A percentile compares a stretch with the other conserved stretches of the same genome.
phyloP scores from a whole-genome alignment of 2,797 vertebrate genomes.

The Rhinophrynus dorsalis region DNA sequence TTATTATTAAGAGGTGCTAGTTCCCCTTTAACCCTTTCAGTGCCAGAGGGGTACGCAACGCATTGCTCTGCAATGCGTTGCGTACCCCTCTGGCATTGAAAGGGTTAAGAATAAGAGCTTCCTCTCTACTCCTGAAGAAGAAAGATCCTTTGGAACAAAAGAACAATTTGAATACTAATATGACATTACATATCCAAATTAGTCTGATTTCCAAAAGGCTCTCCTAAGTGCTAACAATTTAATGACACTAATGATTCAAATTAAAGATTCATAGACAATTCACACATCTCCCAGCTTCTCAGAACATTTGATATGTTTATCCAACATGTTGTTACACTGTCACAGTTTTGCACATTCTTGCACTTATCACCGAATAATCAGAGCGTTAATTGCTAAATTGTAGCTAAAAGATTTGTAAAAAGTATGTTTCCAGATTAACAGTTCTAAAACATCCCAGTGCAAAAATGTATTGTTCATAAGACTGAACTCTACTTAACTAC shows the following conservation, averaged over 20 bases:
- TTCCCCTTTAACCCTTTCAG: too few relatives aligned
- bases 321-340: slow-evolving; percentile 25
- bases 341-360: slow-evolving; percentile 7
- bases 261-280: slow-evolving; percentile 5
- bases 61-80: too few relatives aligned
- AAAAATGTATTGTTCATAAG: neutral
- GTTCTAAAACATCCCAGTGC: neutral
- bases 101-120: too few relatives aligned
- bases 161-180: neutral
- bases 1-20: too few relatives aligned
- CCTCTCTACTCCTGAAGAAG: too few relatives aligned
- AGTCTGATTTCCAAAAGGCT: neutral
- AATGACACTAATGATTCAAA: slow-evolving; percentile 36
- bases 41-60: too few relatives aligned
- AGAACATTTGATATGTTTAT: slow-evolving; percentile 15
- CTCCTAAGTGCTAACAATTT: neutral
- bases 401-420: neutral
- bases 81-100: too few relatives aligned
- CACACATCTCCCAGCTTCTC: slow-evolving; percentile 1
- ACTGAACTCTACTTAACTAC: too few relatives aligned
- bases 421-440: neutral
- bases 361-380: slow-evolving; percentile 40
- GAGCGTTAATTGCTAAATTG: neutral
- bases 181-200: neutral
- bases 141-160: neutral